Evolutionary conservation across 1,140 invertebrate species (phyloP).

Genomic region (Drosophila bocqueti): DNA sequence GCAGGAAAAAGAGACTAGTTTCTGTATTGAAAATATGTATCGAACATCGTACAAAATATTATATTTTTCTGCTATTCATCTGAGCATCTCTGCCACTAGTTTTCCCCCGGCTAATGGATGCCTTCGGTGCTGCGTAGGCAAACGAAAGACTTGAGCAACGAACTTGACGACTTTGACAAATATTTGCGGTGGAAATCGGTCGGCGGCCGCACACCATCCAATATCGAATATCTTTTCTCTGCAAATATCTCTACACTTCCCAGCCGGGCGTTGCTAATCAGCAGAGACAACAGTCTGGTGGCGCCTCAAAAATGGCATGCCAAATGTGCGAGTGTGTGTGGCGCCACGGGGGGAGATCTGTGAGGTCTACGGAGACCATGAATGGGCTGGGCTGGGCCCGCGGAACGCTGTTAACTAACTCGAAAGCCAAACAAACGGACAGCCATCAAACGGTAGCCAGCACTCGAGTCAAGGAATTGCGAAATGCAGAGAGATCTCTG

Average conservation of each 20-base stretch:
- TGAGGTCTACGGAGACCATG: conserved; percentile 22
- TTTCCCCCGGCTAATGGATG: conserved; percentile 26
- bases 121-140: conserved; percentile 6
- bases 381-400: conserved; percentile 22
- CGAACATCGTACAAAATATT: background rate
- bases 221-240: conserved; percentile 27
- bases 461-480: conserved; percentile 62
- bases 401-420: conserved; percentile 66
- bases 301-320: conserved; percentile 77
- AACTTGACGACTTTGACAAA: conserved; percentile 55
- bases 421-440: conserved; percentile 79
- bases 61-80: background rate
- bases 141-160: conserved; percentile 59
- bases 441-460: conserved; percentile 79
- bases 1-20: background rate
- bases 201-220: background rate
- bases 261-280: conserved; percentile 65
- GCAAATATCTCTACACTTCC: conserved; percentile 19
- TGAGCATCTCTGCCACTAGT: conserved; percentile 1
- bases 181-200: conserved; percentile 56
- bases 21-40: too few species aligned
- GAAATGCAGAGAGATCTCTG: conserved; percentile 41
- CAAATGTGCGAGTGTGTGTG: conserved; percentile 39
- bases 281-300: conserved; percentile 74
- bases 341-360: conserved; percentile 27